Percentiles rank a stretch among this genome's conserved stretches.
These are phyloP conservation scores for Morus bassanus DNA, from an alignment of 2,797 vertebrate species.

Conservation along the genomic window DNA sequence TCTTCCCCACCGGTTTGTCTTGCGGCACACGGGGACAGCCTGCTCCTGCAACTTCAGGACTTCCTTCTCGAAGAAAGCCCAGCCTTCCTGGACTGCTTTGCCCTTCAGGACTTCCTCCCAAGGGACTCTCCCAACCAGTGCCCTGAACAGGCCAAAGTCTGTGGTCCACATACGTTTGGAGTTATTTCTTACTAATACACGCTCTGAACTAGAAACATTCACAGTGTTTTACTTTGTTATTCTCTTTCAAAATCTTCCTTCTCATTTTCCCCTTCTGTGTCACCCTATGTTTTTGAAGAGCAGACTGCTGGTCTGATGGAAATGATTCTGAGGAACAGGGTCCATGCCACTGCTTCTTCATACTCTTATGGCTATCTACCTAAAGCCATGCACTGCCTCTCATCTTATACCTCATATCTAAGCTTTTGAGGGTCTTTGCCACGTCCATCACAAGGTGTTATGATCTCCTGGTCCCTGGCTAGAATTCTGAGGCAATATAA, in stretches of 20 bases:
- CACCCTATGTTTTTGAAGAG: neutral
- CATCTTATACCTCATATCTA: neutral
- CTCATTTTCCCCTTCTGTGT: neutral
- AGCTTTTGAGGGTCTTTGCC: neutral
- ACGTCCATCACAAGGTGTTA: neutral
- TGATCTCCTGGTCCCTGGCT: neutral
- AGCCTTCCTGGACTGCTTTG: too few species aligned
- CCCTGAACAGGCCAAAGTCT: too few species aligned
- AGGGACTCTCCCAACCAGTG: too few species aligned
- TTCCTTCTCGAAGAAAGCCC: too few species aligned
- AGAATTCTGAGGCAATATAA: neutral
- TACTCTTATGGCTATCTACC: neutral
- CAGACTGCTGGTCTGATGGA: neutral
- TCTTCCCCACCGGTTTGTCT: too few species aligned
- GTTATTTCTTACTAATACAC: neutral
- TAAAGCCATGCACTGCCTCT: neutral
- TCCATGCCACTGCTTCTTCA: neutral
- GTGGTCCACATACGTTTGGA: accelerated
- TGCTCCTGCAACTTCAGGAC: too few species aligned
- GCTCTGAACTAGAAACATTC: neutral
- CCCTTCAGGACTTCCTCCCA: too few species aligned
- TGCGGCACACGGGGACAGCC: too few species aligned
- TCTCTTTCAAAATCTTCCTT: neutral
- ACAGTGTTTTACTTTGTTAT: neutral
- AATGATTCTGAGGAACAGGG: neutral